Evolutionary conservation across 2,888 invertebrate species (phyloP), one percentile per base, ranked within the genome.

Genomic region (Macrostomum cliftonense): DNA sequence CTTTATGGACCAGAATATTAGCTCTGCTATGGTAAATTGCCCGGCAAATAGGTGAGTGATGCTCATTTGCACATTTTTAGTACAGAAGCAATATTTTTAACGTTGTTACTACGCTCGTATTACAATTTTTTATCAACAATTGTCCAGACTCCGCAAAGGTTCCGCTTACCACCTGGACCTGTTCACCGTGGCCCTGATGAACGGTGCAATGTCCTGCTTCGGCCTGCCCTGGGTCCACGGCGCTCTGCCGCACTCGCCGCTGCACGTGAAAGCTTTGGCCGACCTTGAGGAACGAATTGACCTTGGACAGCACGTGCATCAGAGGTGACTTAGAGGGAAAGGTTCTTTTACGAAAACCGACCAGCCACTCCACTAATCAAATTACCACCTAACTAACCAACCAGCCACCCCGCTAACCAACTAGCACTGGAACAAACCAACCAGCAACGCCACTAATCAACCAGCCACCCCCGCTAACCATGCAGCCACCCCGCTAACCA

Each of bases 1-100:
- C 64, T 77, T 77, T 61, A 76, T 77, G 74, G 77, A 77, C 60
- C 77, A 77, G 61, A 77, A 77, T 61, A 77, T 77, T 55, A 74
- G 76, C 20, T 73, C 73, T 46, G 76, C 77, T 21, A 75, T 77
- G 61, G 76, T 77, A 53, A 77, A 76, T 63, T 75, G 74, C 54
- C 75, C 74, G 12, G 72, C 74, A 53, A 76, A 77, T 62, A 77
- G 76, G 76, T 76, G 60, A 61, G 73, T 58, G 28, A 28, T 45
- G 39, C 37, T 50, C 5, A 7, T 16, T 11, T 19, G 17, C 7
- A 12, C 2, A 4, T 11, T 16, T 43, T 17, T 2, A 4, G 2
- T 16, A 11, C 16, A 20, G 14, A 21, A 12, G 20, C 21, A 11
- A 11, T 14, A 19, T 19, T 40, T 28, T 28, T 4, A n/a, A n/a